phyloP scores from a whole-genome alignment of 2,888 invertebrate genomes.

The Tromatobia lineatoria region DNA sequence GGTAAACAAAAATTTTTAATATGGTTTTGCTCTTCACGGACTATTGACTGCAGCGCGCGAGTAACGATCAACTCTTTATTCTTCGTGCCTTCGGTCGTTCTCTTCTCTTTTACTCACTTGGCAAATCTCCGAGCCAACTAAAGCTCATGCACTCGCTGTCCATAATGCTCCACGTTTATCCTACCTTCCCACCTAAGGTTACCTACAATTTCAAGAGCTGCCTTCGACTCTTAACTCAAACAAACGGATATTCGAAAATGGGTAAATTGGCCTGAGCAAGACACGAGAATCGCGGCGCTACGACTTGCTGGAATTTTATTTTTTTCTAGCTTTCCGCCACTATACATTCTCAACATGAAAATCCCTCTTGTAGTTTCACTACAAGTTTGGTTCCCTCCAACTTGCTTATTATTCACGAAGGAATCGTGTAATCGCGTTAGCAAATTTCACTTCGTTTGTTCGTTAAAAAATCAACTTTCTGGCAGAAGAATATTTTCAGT shows the following conservation, averaged over 20 bases:
- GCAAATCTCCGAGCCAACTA: constrained; percentile 28
- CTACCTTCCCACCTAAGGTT: neutral
- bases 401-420: neutral
- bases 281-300: constrained; percentile 24
- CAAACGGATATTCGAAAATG: constrained; percentile 74
- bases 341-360: constrained; percentile 34
- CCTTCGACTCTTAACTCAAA: constrained; percentile 76
- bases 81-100: constrained; percentile 51
- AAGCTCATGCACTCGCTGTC: constrained; percentile 52
- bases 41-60: constrained; percentile 43
- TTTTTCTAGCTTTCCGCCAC: constrained; percentile 9
- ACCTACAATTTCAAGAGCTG: constrained; percentile 42
- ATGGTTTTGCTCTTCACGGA: constrained; percentile 25
- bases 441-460: neutral
- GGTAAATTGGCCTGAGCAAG: constrained; percentile 58
- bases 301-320: constrained; percentile 53
- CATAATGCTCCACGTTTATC: constrained; percentile 45
- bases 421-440: constrained; percentile 3
- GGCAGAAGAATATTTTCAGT: neutral
- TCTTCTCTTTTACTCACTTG: constrained; percentile 51
- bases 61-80: constrained; percentile 64
- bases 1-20: constrained; percentile 5
- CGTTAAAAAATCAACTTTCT: constrained; percentile 2
- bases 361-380: neutral
- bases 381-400: neutral